A percentile compares a stretch with the other conserved stretches of the same genome.
Evolutionary conservation across 2,113 vertebrate species (phyloP).

Genomic region (Pelvicachromis taeniatus): DNA sequence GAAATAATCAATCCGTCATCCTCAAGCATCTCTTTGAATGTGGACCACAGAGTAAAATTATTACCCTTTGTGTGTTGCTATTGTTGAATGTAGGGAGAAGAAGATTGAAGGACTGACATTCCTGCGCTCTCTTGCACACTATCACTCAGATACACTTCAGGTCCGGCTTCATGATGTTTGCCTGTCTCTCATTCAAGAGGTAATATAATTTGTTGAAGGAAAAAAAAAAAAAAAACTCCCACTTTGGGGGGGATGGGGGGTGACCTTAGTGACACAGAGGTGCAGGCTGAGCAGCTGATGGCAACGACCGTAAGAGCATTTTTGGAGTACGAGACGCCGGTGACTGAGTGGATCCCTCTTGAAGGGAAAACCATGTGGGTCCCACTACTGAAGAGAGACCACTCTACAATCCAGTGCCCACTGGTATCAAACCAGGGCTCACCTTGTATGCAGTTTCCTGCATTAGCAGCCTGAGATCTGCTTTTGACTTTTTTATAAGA

Average conservation of each 20-base stretch:
- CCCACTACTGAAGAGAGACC: too few species aligned
- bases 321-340: too few species aligned
- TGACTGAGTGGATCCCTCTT: too few species aligned
- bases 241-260: too few species aligned
- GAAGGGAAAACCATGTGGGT: too few species aligned
- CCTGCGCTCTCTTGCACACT: constrained; percentile 82
- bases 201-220: constrained; percentile 53
- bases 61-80: neutral
- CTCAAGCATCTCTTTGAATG: neutral
- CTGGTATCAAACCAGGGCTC: neutral
- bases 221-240: too few species aligned
- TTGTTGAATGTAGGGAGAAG: constrained; percentile 82
- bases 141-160: constrained; percentile 80
- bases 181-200: constrained; percentile 87
- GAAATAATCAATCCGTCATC: constrained; percentile 19
- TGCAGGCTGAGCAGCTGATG: too few species aligned
- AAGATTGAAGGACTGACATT: constrained; percentile 89
- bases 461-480: neutral
- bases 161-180: constrained; percentile 85
- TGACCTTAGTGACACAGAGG: too few species aligned
- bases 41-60: neutral
- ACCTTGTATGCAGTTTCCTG: neutral
- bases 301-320: too few species aligned
- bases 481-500: neutral
- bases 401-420: too few species aligned